Conservation (phyloP, 2,888 invertebrate species). For the Lottia gigantea region DNA sequence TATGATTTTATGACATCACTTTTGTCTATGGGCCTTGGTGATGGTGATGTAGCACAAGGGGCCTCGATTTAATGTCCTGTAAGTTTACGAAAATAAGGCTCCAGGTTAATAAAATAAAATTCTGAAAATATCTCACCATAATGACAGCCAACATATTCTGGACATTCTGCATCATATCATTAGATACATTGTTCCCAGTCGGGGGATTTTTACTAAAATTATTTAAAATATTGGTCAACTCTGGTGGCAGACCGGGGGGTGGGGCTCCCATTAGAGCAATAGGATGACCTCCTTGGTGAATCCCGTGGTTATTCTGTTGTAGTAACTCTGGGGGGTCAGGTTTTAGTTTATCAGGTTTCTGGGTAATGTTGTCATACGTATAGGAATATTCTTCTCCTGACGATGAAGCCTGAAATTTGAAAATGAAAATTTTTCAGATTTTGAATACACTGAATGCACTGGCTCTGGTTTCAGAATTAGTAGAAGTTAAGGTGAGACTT, state of each 20-base stretch:
- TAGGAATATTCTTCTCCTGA: neutral
- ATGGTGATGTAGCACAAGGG: no score
- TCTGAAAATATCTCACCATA: conserved; percentile 39
- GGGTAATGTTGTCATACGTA: conserved; percentile 14
- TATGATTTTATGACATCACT: no score
- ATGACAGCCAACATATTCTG: conserved; percentile 52
- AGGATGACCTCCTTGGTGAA: conserved; percentile 6
- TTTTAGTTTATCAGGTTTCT: conserved; percentile 5
- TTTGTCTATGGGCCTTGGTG: no score
- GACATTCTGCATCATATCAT: conserved; percentile 41
- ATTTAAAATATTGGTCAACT: conserved; percentile 50
- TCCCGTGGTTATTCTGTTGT: neutral
- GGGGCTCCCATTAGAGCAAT: conserved; percentile 10
- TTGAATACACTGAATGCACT: no score
- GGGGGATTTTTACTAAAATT: conserved; percentile 43
- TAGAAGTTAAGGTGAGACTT: no score
- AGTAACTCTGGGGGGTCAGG: conserved; percentile 1
- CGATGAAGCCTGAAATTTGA: neutral
- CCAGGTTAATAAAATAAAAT: no score
- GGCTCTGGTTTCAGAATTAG: no score
- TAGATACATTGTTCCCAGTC: conserved; percentile 31
- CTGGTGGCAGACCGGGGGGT: conserved; percentile 46
- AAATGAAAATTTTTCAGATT: no score
- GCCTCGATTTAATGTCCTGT: no score
- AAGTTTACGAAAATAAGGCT: no score